A percentile compares a stretch with the other conserved stretches of the same genome.
Evolutionary conservation across 2,888 invertebrate species (phyloP).

Genomic region (Monoplex corrugatus): DNA sequence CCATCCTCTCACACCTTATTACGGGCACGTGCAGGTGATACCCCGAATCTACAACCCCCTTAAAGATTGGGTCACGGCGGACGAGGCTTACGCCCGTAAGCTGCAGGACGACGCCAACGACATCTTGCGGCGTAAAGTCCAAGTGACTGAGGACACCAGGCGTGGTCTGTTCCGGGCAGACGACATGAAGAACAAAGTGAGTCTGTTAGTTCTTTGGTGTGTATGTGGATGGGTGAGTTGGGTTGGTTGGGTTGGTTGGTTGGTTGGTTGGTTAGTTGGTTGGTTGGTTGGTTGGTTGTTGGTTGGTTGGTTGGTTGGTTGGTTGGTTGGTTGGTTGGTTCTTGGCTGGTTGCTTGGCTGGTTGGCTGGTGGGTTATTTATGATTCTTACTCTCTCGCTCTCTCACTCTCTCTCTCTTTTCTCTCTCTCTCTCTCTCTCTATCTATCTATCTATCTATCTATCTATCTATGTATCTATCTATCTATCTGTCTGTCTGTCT

Average conservation of each 20-base stretch:
- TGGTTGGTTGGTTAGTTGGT: background rate
- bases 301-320: too few relatives aligned
- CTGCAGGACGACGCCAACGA: constrained; percentile 68
- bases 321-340: too few relatives aligned
- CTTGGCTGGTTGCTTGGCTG: too few relatives aligned
- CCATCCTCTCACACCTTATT: constrained; percentile 24
- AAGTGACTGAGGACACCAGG: constrained; percentile 61
- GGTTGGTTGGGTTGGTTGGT: background rate
- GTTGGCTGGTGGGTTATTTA: too few relatives aligned
- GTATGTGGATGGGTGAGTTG: constrained; percentile 18
- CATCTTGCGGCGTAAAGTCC: constrained; percentile 62
- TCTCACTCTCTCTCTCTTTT: too few relatives aligned
- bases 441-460: too few relatives aligned
- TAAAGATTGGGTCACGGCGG: constrained; percentile 74
- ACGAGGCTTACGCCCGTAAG: constrained; percentile 72
- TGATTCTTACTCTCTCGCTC: too few relatives aligned
- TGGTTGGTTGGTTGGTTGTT: background rate
- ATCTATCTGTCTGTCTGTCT: too few relatives aligned
- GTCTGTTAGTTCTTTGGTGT: constrained; percentile 48
- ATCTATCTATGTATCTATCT: too few relatives aligned
- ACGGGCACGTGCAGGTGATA: constrained; percentile 62
- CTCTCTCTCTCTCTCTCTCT: too few relatives aligned
- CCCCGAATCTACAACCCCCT: constrained; percentile 67
- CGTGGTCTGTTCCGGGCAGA: constrained; percentile 61
- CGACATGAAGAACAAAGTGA: constrained; percentile 61